Percentiles rank a stretch among this genome's conserved stretches.
phyloP scores from a whole-genome alignment of 2,113 vertebrate species.

The Poecile atricapillus region DNA sequence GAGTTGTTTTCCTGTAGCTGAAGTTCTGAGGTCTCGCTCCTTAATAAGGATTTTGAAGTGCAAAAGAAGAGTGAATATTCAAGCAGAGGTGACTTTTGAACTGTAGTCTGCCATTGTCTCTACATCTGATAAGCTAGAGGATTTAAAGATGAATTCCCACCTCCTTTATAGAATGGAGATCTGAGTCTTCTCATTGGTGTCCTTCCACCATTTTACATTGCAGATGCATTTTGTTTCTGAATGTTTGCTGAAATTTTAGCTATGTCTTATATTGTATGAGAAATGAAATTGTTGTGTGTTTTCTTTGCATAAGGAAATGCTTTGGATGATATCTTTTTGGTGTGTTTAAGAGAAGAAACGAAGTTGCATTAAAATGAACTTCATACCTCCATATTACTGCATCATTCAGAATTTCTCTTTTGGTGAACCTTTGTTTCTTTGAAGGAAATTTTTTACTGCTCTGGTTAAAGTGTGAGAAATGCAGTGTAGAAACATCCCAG shows the following conservation, averaged over 20 bases:
- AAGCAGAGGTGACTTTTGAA: not conserved
- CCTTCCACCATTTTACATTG: not conserved
- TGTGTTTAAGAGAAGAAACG: not conserved
- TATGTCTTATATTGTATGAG: not conserved
- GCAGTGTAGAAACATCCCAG: not conserved
- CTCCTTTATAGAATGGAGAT: not conserved
- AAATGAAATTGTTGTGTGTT: not conserved
- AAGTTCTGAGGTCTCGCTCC: not conserved
- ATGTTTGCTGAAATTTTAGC: not conserved
- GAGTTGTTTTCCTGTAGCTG: not conserved
- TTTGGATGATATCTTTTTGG: not conserved
- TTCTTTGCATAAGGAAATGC: not conserved
- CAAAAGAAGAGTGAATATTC: not conserved
- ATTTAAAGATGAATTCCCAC: not conserved
- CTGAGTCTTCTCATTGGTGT: not conserved
- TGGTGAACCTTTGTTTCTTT: not conserved
- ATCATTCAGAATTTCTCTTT: not conserved
- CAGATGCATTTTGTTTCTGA: not conserved
- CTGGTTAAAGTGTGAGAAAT: not conserved
- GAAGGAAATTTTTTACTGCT: not conserved
- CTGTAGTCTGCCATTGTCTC: not conserved
- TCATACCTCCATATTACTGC: not conserved
- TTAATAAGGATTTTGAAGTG: not conserved
- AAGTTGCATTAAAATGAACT: not conserved
- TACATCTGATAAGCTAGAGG: not conserved